Evolutionary conservation across 2,797 vertebrate genomes (phyloP), one percentile per base, ranked within the genome.

Genomic region (Staurois parvus): DNA sequence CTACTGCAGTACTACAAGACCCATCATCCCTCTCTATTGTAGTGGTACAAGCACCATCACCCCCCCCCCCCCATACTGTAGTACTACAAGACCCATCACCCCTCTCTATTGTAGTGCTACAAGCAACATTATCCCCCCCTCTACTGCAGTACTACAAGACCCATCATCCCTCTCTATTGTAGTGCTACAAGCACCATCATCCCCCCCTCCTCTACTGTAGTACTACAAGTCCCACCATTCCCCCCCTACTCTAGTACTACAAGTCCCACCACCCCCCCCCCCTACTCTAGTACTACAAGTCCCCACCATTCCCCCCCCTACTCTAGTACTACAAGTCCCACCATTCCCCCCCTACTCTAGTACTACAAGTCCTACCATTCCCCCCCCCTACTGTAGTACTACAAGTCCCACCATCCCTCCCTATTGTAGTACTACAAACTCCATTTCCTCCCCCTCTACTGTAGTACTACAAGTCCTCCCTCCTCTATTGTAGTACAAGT

Each of bases 291-390:
- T 13, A 34, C 74, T 19, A 34, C 28, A 56, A 56, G 73, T 2
- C 74, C 74, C 48, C 74, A 76, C 28, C 48, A 34, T 13, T 0
- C 42, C 6, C 56, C 2, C 3, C 42, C 6, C 56, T 4, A 8
- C 1, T 3, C 10, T 24, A 19, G 56, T 5, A 59, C 73, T 17
- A 76, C 73, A 0, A 17, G 17, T 2, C 13, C 40, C 3, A 59
- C 2, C 9, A 66, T 2, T n/a, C 1, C 2, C 21, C n/a, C 0
- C 3, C 2, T 4, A 9, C 2, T 9, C 9, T 10, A 30, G 29
- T 4, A 56, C 73, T 17, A 76, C 73, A 32, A 13, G 29, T 17
- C 3, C 7, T 15, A 29, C 17, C 26, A 52, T 13, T n/a, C n/a
- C n/a, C 2, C 5, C 26, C 9, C 42, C 6, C 56, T 4, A 7